Conservation (phyloP, 2,797 vertebrate species). For the Orestias chungarensis region DNA sequence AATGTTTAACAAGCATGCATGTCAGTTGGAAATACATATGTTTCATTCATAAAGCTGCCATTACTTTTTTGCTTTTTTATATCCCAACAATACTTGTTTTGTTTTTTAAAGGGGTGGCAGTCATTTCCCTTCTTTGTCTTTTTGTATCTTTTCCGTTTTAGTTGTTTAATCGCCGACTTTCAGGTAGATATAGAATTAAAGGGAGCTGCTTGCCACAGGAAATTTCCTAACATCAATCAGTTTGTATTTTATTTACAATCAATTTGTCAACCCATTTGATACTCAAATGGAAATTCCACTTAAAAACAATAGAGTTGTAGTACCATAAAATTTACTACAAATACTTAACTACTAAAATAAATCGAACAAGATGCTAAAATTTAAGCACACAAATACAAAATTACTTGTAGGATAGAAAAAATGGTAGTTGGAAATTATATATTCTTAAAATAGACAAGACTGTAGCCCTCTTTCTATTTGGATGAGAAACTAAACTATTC, state of each 20-base stretch:
- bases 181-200: neutral
- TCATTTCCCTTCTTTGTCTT: neutral
- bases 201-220: neutral
- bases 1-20: constrained; percentile 36
- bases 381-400: neutral
- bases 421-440: constrained; percentile 17
- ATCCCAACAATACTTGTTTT: neutral
- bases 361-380: neutral
- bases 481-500: constrained; percentile 38
- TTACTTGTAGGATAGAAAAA: neutral
- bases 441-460: constrained; percentile 15
- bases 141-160: neutral
- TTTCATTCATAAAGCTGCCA: neutral
- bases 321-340: no score
- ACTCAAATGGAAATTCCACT: neutral
- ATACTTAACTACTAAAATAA: neutral
- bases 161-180: neutral
- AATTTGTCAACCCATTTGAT: neutral
- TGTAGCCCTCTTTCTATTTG: constrained; percentile 47
- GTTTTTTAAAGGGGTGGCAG: neutral
- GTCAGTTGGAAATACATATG: constrained; percentile 29
- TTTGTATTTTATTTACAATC: no score
- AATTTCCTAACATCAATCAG: neutral
- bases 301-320: neutral
- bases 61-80: neutral